Conservation (phyloP, 2,797 vertebrate genomes). For the Corythornis leucogaster region DNA sequence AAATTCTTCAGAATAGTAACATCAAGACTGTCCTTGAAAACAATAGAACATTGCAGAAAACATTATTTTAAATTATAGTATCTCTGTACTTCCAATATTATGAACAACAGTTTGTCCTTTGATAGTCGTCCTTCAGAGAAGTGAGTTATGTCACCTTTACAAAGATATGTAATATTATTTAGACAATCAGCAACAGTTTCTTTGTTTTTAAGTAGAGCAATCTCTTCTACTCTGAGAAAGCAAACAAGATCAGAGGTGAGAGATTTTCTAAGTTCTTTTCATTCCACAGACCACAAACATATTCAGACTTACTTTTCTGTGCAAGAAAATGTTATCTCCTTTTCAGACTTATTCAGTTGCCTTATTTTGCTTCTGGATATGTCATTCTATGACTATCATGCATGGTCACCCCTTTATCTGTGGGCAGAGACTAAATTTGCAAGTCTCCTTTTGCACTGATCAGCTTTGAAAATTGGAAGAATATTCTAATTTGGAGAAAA, state of each 20-base stretch:
- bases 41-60: not conserved
- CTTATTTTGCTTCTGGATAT: not conserved
- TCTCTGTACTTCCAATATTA: not conserved
- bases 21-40: not conserved
- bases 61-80: not conserved
- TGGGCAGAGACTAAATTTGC: not conserved
- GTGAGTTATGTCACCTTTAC: not conserved
- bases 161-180: too few species aligned
- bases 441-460: not conserved
- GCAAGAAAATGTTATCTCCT: not conserved
- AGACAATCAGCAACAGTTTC: too few species aligned
- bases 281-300: not conserved
- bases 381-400: not conserved
- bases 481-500: not conserved
- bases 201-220: not conserved
- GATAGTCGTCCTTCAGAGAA: not conserved
- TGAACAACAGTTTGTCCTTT: not conserved
- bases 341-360: not conserved
- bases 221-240: not conserved
- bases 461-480: not conserved
- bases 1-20: not conserved
- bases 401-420: not conserved
- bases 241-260: not conserved
- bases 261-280: not conserved
- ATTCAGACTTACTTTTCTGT: not conserved